These are phyloP conservation scores for Caenorhabditis brenneri DNA, from an alignment of 1,140 invertebrate species.

Conservation along the genomic window DNA sequence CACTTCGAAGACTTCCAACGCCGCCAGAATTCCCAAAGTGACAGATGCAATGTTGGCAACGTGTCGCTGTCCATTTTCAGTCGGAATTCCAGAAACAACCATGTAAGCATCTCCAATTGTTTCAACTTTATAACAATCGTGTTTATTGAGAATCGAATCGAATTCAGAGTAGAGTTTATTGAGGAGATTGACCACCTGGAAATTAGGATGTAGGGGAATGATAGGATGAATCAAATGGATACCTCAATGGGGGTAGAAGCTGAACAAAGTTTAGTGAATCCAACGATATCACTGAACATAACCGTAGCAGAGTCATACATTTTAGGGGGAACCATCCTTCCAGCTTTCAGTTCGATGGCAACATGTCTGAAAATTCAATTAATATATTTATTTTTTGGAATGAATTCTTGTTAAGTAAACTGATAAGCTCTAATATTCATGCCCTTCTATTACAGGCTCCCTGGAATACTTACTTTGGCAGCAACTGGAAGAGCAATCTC, in stretches of 20 bases:
- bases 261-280: slow-evolving; percentile 76
- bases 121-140: slow-evolving; percentile 76
- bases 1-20: background rate
- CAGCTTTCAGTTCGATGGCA: slow-evolving; percentile 67
- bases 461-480: slow-evolving; percentile 59
- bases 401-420: background rate
- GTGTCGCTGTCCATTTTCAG: slow-evolving; percentile 73
- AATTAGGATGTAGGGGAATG: background rate
- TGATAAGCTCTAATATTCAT: slow-evolving; percentile 73
- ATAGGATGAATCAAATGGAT: no score
- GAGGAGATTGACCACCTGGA: slow-evolving; percentile 69
- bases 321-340: slow-evolving; percentile 65
- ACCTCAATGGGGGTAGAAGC: slow-evolving; percentile 63
- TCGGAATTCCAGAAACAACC: slow-evolving; percentile 77
- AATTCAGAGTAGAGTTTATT: slow-evolving; percentile 71
- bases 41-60: slow-evolving; percentile 73
- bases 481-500: slow-evolving; percentile 64
- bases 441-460: no score
- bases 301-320: slow-evolving; percentile 78
- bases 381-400: background rate
- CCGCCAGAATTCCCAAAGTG: background rate
- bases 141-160: slow-evolving; percentile 64
- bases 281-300: slow-evolving; percentile 89
- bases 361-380: slow-evolving; percentile 62
- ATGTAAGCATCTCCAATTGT: slow-evolving; percentile 96